phyloP scores from a whole-genome alignment of 2,113 vertebrate genomes.

The Sinosuthora webbiana region DNA sequence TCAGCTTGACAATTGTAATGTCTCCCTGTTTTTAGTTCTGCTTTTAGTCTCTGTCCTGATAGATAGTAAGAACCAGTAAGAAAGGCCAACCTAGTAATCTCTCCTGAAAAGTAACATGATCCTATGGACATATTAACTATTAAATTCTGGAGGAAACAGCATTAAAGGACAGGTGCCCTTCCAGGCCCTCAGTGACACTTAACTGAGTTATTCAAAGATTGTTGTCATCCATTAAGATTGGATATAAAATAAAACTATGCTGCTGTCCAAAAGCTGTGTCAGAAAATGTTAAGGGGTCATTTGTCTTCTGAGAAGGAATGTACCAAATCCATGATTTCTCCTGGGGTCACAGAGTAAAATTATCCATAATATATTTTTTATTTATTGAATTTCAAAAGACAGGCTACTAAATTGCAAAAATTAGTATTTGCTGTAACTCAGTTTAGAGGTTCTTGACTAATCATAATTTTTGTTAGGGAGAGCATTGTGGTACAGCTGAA shows the following conservation, averaged over 20 bases:
- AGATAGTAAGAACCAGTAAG: not conserved
- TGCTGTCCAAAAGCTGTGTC: not conserved
- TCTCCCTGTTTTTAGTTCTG: not conserved
- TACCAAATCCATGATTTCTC: not conserved
- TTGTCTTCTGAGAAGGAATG: not conserved
- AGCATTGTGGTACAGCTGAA: not conserved
- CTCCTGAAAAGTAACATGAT: not conserved
- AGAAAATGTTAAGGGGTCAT: not conserved
- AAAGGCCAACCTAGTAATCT: not conserved
- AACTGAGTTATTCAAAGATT: not conserved
- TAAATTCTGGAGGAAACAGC: not conserved
- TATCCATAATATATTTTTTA: not conserved
- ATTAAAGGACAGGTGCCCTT: not conserved
- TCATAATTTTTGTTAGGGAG: not conserved
- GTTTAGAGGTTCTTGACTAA: not conserved
- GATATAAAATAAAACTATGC: not conserved
- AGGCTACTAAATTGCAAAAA: not conserved
- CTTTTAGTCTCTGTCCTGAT: not conserved
- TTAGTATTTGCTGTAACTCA: not conserved
- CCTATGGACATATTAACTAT: not conserved
- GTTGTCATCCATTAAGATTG: not conserved
- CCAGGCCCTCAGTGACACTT: not conserved
- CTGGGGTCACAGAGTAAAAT: not conserved
- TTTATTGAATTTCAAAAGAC: constrained; percentile 3
- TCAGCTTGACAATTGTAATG: not conserved